phyloP scores from a whole-genome alignment of 1,140 invertebrate genomes.

The Drosophila prosaltans region DNA sequence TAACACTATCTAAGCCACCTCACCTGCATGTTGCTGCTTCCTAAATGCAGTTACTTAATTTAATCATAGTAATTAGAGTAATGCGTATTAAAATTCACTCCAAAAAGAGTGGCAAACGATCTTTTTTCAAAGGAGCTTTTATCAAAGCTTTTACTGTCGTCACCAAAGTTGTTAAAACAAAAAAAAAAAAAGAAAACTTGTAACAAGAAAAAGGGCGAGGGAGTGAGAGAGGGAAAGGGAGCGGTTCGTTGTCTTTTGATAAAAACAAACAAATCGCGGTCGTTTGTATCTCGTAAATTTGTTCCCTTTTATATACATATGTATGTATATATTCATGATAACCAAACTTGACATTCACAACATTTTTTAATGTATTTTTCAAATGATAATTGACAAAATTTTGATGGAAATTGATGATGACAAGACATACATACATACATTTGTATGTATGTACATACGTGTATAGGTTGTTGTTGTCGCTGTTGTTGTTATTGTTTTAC shows the following conservation, averaged over 20 bases:
- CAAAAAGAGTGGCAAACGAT: neutral
- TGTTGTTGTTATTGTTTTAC: conserved; percentile 39
- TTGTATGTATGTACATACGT: too few species aligned
- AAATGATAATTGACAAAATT: neutral
- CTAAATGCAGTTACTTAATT: too few species aligned
- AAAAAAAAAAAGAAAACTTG: too few species aligned
- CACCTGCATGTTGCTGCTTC: too few species aligned
- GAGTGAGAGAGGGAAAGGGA: neutral
- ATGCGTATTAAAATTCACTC: neutral
- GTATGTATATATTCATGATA: neutral
- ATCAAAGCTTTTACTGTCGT: neutral
- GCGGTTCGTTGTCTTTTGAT: neutral
- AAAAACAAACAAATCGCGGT: neutral
- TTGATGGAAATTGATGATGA: too few species aligned
- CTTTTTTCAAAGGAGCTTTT: neutral
- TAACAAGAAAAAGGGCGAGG: too few species aligned
- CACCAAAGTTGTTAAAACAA: too few species aligned
- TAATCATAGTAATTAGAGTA: neutral
- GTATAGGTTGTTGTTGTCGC: too few species aligned
- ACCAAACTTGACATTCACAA: conserved; percentile 4
- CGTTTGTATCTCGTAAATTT: neutral
- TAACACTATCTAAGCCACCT: too few species aligned
- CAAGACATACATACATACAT: too few species aligned
- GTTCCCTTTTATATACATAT: neutral
- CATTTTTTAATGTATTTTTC: neutral